These are phyloP conservation scores for Nautilus pompilius DNA, from an alignment of 1,140 invertebrate genomes.

Conservation along the genomic window DNA sequence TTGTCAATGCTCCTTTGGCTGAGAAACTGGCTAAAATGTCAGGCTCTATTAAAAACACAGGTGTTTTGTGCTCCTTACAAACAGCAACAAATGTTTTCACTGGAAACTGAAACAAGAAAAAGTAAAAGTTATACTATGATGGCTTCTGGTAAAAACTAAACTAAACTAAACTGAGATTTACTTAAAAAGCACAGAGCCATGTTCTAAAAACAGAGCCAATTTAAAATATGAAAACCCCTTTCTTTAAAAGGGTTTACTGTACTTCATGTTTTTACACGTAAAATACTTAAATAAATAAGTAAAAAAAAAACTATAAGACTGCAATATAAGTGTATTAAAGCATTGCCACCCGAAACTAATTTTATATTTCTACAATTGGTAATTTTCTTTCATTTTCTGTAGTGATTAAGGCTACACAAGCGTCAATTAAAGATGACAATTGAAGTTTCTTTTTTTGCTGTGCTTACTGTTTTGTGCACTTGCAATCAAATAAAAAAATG, in stretches of 20 bases:
- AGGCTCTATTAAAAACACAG: constrained; percentile 6
- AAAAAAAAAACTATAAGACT: too few species aligned
- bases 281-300: too few species aligned
- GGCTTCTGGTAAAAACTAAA: neutral
- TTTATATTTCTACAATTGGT: too few species aligned
- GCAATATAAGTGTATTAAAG: too few species aligned
- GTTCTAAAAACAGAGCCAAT: neutral
- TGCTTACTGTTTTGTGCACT: too few species aligned
- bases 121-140: neutral
- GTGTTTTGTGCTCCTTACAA: neutral
- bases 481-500: too few species aligned
- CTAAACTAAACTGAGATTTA: neutral
- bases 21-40: neutral
- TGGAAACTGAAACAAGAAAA: neutral
- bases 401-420: too few species aligned
- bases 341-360: too few species aligned
- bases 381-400: too few species aligned
- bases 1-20: neutral
- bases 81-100: neutral
- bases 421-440: too few species aligned
- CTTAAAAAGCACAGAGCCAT: neutral
- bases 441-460: too few species aligned
- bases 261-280: neutral
- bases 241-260: neutral
- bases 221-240: neutral